Base-by-base conservation (phyloP, 2,888 invertebrate species). In the Empis stercorea region DNA sequence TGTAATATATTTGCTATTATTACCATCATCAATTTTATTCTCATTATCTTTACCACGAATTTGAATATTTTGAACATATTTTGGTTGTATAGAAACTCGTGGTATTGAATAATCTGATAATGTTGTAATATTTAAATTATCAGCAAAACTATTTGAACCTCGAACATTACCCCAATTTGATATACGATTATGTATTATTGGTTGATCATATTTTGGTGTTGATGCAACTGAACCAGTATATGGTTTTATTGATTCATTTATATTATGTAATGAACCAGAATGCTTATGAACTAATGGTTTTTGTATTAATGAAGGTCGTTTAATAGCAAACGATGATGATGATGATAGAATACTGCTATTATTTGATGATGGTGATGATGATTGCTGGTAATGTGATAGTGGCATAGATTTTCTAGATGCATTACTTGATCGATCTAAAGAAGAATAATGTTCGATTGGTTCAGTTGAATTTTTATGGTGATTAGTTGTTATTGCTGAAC, bases 151-250 rank as follows among this genome's bases (percentile, higher is more conserved):
- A 39, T 76, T 73, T 0, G 76, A 76, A 16, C 73, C 73, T 1
- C 76, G 61, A 0, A 73, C 66, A 1, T 71, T 61, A 2, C 76
- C 71, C 76, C 77, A 75, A 0, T 71, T 53, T 1, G 52, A 49
- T 27, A 46, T 44, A 9, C 43, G n/a, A 9, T n/a, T n/a, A n/a
- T 7, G 23, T 27, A 27, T 9, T 6, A 4, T 7, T 27, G 23
- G 23, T 27, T 27, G 5, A 6, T 45, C 23, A 11, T 45, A 27
- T 16, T 43, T 40, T 6, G 36, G 40, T 11, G 30, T 20, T 41
- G 17, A 32, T 27, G 36, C 27, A 9, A 40, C 40, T 15, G 30
- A 27, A 27, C 23, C 23, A 27, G 23, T 27, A 27, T 6, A 27
- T 27, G 23, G 23, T 27, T 27, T 27, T 27, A 27, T 27, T 27